phyloP scores from a whole-genome alignment of 2,113 vertebrate species.

The Osmerus eperlanus region DNA sequence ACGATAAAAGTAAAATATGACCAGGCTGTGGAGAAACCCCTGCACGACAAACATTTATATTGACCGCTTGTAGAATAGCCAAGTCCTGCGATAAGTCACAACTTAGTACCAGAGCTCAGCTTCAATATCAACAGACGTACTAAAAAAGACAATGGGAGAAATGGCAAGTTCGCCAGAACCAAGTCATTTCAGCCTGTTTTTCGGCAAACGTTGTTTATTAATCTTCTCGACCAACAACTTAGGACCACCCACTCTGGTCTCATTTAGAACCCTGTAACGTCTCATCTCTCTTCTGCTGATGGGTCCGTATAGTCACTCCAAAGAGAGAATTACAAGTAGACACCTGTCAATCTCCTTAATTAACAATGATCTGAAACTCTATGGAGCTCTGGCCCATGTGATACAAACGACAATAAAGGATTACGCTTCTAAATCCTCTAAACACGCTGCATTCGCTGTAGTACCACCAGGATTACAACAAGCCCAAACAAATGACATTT shows the following conservation, averaged over 20 bases:
- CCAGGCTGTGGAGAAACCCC: too few relatives aligned
- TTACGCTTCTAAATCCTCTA: conserved; percentile 58
- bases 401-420: conserved; percentile 64
- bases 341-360: conserved; percentile 72
- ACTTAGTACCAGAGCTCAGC: too few relatives aligned
- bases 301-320: conserved; percentile 51
- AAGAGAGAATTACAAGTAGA: conserved; percentile 72
- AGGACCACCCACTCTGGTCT: conserved; percentile 75
- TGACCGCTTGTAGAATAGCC: too few relatives aligned
- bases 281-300: conserved; percentile 46
- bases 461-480: conserved; percentile 64
- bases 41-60: too few relatives aligned
- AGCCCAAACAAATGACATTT: conserved; percentile 55
- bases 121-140: too few relatives aligned
- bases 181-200: not conserved
- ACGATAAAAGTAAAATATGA: too few relatives aligned
- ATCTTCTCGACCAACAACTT: conserved; percentile 57
- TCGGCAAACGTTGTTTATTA: conserved; percentile 52
- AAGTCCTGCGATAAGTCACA: too few relatives aligned
- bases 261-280: conserved; percentile 64
- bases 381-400: conserved; percentile 53
- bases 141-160: too few relatives aligned
- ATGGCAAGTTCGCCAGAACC: too few relatives aligned
- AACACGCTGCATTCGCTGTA: conserved; percentile 52
- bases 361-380: conserved; percentile 65